Percentiles rank a stretch among this genome's conserved stretches.
phyloP scores from a whole-genome alignment of 92 coral and sea anemone genomes.

The Palythoa caribaeorum region DNA sequence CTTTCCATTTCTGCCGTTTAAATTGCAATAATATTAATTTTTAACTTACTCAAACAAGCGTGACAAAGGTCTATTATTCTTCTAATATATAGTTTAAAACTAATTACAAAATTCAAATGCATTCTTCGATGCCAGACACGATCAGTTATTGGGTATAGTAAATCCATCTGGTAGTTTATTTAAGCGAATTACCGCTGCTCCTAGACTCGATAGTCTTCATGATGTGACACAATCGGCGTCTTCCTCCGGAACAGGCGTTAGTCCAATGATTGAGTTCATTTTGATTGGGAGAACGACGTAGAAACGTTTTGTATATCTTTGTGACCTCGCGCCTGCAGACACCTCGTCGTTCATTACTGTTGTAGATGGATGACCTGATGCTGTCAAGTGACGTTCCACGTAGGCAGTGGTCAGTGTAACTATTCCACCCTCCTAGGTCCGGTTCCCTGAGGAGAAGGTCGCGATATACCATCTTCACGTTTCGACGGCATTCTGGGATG shows the following conservation, averaged over 20 bases:
- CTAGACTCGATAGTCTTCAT: constrained; percentile 23
- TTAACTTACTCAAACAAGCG: no score
- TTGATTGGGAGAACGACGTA: constrained; percentile 12
- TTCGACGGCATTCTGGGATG: constrained; percentile 28
- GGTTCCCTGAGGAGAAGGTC: constrained; percentile 33
- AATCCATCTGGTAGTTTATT: no score
- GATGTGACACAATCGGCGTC: constrained; percentile 21
- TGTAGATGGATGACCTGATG: constrained; percentile 19
- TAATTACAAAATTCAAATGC: no score
- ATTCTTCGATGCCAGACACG: no score
- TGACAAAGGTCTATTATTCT: no score
- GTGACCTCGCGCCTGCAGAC: constrained; percentile 23
- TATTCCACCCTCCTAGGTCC: constrained; percentile 21
- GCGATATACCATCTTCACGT: constrained; percentile 37
- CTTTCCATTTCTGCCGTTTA: no score
- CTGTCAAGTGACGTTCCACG: constrained; percentile 18
- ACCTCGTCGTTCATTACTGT: constrained; percentile 29
- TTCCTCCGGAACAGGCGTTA: constrained; percentile 11
- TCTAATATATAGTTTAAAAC: no score
- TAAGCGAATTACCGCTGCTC: constrained; percentile 4
- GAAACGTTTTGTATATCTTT: constrained; percentile 29
- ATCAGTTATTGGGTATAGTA: no score
- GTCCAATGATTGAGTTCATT: constrained; percentile 31
- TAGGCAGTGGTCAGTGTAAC: constrained; percentile 19
- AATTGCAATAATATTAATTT: no score